Evolutionary conservation across 2,888 invertebrate genomes (phyloP).

Genomic region (Itoplectis maculator): DNA sequence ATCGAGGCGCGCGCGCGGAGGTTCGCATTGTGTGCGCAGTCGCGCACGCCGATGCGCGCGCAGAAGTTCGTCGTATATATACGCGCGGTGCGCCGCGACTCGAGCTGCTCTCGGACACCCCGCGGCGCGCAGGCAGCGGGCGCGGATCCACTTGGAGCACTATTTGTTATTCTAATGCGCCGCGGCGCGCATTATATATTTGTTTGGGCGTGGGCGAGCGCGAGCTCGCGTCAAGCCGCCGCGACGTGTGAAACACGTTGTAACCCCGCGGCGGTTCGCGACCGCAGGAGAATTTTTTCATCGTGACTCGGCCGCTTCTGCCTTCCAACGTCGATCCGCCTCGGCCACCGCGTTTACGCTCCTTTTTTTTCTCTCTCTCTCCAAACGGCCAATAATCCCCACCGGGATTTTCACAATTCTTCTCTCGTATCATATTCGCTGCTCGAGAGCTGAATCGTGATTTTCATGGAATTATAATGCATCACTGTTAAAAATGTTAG

Average conservation of each 20-base stretch:
- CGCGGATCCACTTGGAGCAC: slow-evolving; percentile 80
- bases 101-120: slow-evolving; percentile 77
- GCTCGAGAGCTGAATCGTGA: neutral
- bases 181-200: slow-evolving; percentile 78
- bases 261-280: slow-evolving; percentile 78
- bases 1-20: too few relatives aligned
- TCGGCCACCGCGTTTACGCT: slow-evolving; percentile 64
- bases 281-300: slow-evolving; percentile 75
- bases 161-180: slow-evolving; percentile 84
- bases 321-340: slow-evolving; percentile 40
- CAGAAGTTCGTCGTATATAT: neutral
- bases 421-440: slow-evolving; percentile 26
- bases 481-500: too few relatives aligned
- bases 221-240: slow-evolving; percentile 67
- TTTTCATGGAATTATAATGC: too few relatives aligned
- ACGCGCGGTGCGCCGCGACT: slow-evolving; percentile 46
- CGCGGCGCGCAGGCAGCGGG: slow-evolving; percentile 79
- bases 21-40: slow-evolving; percentile 23
- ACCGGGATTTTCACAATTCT: slow-evolving; percentile 7
- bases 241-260: slow-evolving; percentile 83
- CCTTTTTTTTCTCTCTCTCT: too few relatives aligned
- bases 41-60: slow-evolving; percentile 29
- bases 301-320: slow-evolving; percentile 35
- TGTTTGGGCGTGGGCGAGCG: slow-evolving; percentile 80
- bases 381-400: slow-evolving; percentile 50